phyloP scores from a whole-genome alignment of 2,113 vertebrate species.

The Narcine bancroftii region DNA sequence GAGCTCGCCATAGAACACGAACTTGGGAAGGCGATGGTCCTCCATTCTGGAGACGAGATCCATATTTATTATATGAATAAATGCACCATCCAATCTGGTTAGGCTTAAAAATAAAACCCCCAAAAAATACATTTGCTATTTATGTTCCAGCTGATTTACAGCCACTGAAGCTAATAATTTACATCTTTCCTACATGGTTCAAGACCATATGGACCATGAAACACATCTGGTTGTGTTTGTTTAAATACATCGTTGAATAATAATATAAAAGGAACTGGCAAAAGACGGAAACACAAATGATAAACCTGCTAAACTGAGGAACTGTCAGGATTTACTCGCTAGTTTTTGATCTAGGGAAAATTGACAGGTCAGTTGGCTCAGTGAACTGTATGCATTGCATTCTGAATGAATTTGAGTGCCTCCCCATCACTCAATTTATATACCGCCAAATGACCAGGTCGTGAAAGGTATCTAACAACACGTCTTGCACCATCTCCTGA shows the following conservation, averaged over 20 bases:
- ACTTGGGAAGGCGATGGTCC: too few species aligned
- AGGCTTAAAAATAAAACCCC: neutral
- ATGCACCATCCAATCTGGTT: neutral
- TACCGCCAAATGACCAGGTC: neutral
- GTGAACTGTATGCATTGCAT: neutral
- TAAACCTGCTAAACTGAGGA: neutral
- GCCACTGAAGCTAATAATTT: neutral
- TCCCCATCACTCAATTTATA: neutral
- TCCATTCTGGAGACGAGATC: too few species aligned
- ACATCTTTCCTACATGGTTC: neutral
- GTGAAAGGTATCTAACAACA: neutral
- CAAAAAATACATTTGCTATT: neutral
- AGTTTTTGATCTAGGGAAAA: neutral
- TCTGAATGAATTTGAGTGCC: neutral
- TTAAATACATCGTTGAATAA: neutral
- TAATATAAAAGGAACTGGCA: neutral
- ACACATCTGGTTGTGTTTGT: neutral
- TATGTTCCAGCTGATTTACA: neutral
- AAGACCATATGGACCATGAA: neutral
- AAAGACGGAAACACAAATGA: neutral
- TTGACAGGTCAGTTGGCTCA: neutral
- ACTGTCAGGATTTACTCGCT: neutral
- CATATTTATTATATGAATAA: neutral
- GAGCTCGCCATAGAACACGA: too few species aligned
- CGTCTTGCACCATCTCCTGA: neutral